A percentile compares a stretch with the other conserved stretches of the same genome.
phyloP scores from a whole-genome alignment of 2,797 vertebrate species.

The Chiroxiphia lanceolata region DNA sequence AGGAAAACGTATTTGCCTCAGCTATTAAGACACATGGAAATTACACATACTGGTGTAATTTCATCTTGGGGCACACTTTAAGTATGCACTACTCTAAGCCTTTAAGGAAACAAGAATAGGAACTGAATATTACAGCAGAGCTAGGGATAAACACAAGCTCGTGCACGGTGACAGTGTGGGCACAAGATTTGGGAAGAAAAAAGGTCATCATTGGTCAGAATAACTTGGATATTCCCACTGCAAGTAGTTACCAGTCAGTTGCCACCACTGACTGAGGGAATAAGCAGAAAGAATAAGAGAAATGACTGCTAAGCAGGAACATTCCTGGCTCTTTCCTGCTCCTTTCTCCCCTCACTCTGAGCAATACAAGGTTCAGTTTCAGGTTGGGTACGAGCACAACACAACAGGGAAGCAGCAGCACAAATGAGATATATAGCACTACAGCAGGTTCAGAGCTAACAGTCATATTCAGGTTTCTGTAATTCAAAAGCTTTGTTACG shows the following conservation, averaged over 20 bases:
- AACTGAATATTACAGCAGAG: background rate
- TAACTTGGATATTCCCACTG: background rate
- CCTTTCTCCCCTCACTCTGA: fast-evolving
- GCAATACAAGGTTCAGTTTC: background rate
- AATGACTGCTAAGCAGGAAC: background rate
- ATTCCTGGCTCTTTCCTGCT: background rate
- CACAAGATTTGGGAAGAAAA: background rate
- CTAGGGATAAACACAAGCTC: fast-evolving
- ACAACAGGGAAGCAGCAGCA: background rate
- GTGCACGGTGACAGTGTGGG: fast-evolving
- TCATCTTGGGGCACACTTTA: background rate
- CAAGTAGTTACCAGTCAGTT: background rate
- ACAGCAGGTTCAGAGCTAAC: too few relatives aligned
- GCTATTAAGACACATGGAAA: background rate
- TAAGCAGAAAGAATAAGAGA: background rate
- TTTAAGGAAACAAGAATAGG: background rate
- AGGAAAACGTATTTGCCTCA: background rate
- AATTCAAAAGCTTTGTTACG: background rate
- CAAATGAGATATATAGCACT: too few relatives aligned
- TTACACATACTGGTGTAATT: background rate
- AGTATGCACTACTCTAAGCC: background rate
- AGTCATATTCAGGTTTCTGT: background rate
- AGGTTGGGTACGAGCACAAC: background rate
- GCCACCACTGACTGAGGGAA: background rate
- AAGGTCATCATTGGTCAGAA: background rate